phyloP scores from a whole-genome alignment of 2,797 vertebrate genomes.

The Cyclopterus lumpus region DNA sequence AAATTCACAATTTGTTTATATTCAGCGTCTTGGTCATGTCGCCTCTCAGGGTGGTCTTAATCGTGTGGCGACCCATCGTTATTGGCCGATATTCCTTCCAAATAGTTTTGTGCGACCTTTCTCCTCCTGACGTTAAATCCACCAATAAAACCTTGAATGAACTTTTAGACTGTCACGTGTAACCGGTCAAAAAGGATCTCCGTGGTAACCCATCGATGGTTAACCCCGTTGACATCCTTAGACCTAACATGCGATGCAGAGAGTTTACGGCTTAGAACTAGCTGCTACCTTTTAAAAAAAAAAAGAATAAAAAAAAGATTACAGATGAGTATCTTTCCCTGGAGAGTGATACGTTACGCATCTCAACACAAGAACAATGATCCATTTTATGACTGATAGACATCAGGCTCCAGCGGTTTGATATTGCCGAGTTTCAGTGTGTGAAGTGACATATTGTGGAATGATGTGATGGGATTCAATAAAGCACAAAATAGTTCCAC shows the following conservation, averaged over 20 bases:
- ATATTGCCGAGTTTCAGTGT: slow-evolving; percentile 36
- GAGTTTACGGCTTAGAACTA: not conserved
- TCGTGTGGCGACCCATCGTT: too few species aligned
- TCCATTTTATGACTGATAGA: slow-evolving; percentile 34
- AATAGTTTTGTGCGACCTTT: not conserved
- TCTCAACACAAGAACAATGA: slow-evolving; percentile 26
- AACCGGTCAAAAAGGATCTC: too few species aligned
- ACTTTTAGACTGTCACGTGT: not conserved
- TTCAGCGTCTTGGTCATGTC: not conserved
- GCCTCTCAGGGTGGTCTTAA: not conserved
- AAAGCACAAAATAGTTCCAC: slow-evolving; percentile 50
- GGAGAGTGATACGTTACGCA: slow-evolving; percentile 4
- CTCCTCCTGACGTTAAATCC: not conserved
- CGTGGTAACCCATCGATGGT: not conserved
- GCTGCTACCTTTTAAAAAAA: not conserved
- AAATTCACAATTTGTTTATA: not conserved
- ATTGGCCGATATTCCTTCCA: too few species aligned
- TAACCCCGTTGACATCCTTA: not conserved
- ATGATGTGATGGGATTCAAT: slow-evolving; percentile 61
- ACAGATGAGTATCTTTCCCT: slow-evolving; percentile 15
- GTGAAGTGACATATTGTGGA: slow-evolving; percentile 48
- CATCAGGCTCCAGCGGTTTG: slow-evolving; percentile 38
- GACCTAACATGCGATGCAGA: not conserved
- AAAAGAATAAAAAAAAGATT: not conserved
- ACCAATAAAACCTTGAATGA: not conserved